Base-by-base conservation (phyloP, 1,140 invertebrate genomes). In the Campodea augens region DNA sequence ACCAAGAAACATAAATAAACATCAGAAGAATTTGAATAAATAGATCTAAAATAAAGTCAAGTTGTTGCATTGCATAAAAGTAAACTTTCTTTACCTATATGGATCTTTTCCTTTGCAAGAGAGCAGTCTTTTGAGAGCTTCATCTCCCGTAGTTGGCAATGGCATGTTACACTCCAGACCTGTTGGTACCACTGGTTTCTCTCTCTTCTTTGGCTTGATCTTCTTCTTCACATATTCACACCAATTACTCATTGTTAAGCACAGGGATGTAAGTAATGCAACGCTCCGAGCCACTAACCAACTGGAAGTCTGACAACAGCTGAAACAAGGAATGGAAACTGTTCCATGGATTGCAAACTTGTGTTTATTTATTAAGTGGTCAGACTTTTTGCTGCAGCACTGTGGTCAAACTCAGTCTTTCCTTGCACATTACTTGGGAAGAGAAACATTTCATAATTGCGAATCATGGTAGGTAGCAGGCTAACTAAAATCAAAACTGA, bases 91-190 rank as follows among this genome's bases (percentile, higher is more conserved):
- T 54, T 55, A 81, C 78, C 78, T 83, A 59, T 93, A 93, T 15
- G 88, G 87, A 68, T 93, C 88, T 67, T 92, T 90, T 53, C 86
- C 89, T 71, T 89, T 89, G 59, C 86, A 90, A 39, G 86, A 82
- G 3, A 92, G 63, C 46, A 93, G 68, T 57, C 87, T 69, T 61
- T 85, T 88, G 81, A 93, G 89, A 45, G 89, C 88, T 64, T 92
- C 89, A 55, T 92, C 88, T 24, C 87, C 87, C 41, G 84, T 91
- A 19, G 79, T 75, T 0, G 87, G 87, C 54, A 93, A 64, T 19
- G 75, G 71, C 54, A 89, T 87, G 60, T 88, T 89, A 49, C 72
- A 62, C 49, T 82, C 75, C 12, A 85, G 63, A 40, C 79, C 78
- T 27, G 67, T 66, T 25, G 64, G 67, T 51, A 58, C 59, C 13